A percentile compares a stretch with the other conserved stretches of the same genome.
Conservation (phyloP, 2,797 vertebrate species). For the Danio kyathit region DNA sequence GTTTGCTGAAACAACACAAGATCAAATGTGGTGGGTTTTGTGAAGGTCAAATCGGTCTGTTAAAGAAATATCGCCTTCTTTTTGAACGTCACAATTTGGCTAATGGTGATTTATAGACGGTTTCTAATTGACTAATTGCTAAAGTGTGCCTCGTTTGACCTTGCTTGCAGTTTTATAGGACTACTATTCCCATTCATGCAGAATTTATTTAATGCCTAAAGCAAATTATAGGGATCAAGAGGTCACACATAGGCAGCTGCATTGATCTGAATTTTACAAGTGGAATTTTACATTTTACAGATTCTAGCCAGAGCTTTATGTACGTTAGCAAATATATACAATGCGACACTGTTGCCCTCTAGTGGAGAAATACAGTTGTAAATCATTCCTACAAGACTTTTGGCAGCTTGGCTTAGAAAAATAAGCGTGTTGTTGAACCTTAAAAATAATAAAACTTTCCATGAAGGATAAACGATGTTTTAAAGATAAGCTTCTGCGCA, state of each 20-base stretch:
- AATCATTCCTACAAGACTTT: neutral
- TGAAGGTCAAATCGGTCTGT: neutral
- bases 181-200: constrained; percentile 5
- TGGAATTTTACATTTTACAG: neutral
- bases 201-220: neutral
- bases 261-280: neutral
- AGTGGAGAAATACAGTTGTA: neutral
- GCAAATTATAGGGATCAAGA: neutral
- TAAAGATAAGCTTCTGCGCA: neutral
- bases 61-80: neutral
- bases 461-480: no score
- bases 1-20: neutral
- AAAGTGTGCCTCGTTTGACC: neutral
- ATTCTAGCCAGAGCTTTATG: neutral
- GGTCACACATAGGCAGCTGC: neutral
- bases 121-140: neutral
- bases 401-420: no score
- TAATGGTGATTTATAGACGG: neutral
- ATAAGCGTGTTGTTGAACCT: no score
- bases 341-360: constrained; percentile 4
- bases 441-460: no score
- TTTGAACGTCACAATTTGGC: constrained; percentile 10
- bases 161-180: constrained; percentile 14
- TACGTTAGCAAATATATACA: neutral
- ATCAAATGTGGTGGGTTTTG: neutral